Evolutionary conservation across 1,140 invertebrate species (phyloP).

Genomic region (Bombyx mori): DNA sequence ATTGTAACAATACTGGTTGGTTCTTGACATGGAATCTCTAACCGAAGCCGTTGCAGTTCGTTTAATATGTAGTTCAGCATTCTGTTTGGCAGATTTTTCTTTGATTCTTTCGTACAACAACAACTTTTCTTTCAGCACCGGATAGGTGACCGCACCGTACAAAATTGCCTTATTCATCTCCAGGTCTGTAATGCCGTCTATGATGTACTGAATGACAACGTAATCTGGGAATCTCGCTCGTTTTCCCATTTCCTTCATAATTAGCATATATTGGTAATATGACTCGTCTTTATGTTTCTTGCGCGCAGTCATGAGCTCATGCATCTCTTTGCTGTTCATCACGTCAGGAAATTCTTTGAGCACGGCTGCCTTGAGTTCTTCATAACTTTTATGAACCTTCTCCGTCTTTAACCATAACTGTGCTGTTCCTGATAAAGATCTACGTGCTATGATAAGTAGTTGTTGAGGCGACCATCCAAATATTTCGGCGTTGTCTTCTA

Average conservation of each 20-base stretch:
- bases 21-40: too few species aligned
- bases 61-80: too few species aligned
- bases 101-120: too few species aligned
- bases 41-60: too few species aligned
- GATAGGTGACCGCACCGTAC: too few species aligned
- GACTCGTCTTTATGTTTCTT: neutral
- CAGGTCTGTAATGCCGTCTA: too few species aligned
- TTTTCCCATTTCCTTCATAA: neutral
- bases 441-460: neutral
- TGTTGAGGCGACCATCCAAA: neutral
- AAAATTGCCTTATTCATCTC: too few species aligned
- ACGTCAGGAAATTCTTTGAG: constrained; percentile 2
- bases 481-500: too few species aligned
- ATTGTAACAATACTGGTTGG: too few species aligned
- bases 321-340: constrained; percentile 3
- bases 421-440: neutral
- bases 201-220: constrained; percentile 3
- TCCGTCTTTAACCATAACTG: constrained; percentile 1
- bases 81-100: too few species aligned
- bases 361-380: neutral
- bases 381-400: constrained; percentile 1
- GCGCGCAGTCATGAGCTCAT: neutral
- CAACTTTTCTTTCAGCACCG: too few species aligned
- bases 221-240: constrained; percentile 2
- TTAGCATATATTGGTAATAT: constrained; percentile 2